phyloP scores from a whole-genome alignment of 2,113 vertebrate genomes.

The Oryzias curvinotus region DNA sequence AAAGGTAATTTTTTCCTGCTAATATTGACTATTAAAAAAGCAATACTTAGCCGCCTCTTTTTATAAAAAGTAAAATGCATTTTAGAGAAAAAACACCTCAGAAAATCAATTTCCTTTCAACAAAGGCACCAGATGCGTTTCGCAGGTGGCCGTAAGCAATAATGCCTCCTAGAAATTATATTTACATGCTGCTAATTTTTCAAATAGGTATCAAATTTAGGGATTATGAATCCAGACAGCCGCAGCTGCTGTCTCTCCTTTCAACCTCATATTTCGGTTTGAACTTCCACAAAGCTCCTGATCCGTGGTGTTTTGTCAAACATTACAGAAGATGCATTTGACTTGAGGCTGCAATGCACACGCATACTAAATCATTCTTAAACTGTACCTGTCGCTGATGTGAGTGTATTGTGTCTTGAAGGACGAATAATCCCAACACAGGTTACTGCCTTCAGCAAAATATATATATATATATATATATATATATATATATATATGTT shows the following conservation, averaged over 20 bases:
- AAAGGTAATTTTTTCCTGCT: no score
- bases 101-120: conserved; percentile 18
- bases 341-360: conserved; percentile 19
- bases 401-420: conserved; percentile 24
- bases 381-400: conserved; percentile 20
- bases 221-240: background rate
- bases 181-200: conserved; percentile 10
- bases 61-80: background rate
- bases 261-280: background rate
- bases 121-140: conserved; percentile 18
- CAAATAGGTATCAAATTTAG: conserved; percentile 9
- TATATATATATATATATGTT: no score
- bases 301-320: conserved; percentile 12
- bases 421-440: conserved; percentile 27
- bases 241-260: conserved; percentile 3
- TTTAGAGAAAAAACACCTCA: background rate
- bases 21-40: background rate
- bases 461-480: no score
- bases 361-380: conserved; percentile 24
- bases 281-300: background rate
- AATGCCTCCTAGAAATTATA: conserved; percentile 16
- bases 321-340: background rate
- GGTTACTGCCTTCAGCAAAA: conserved; percentile 24
- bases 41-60: background rate
- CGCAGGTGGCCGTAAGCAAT: conserved; percentile 10